Base-by-base conservation (phyloP, 2,797 vertebrate species). In the Clarias laeviceps region DNA sequence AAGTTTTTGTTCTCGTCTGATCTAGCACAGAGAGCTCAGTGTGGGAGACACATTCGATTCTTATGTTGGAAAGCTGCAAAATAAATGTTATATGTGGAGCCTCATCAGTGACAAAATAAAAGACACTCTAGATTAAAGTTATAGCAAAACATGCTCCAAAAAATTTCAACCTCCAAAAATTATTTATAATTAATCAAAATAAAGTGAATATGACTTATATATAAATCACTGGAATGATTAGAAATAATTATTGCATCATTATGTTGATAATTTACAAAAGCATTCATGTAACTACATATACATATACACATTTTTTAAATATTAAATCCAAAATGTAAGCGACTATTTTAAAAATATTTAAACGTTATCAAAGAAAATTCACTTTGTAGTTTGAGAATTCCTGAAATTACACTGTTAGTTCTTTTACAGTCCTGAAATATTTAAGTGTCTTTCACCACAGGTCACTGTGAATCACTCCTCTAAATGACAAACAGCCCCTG, bases 401-500 rank as follows among this genome's bases (percentile, higher is more conserved):
- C 20, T 70, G 8, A 70, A 40, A 22, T 70, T 45, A 70, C n/a
- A 56, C 50, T 54, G 45, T 50, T 73, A 24, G 37, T 5, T 74
- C 72, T 54, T 54, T 27, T 54, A 24, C 8, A 9, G 27, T 5
- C 27, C 24, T 56, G 15, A 45, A 77, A 32, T 32, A 32, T 76
- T 56, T 32, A 32, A 54, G 50, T 32, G 3, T 57, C 50, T 76
- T 76, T 57, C 17, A 18, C 7, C 15, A 78, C 29, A 32, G 0
- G 74, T 59, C 29, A 72, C 22, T 78, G 29, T 59, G 74, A 78
- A 54, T 59, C 22, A 24, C 37, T 72, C 34, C 20, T 72, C 5
- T n/a, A 61, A 37, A 50, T 65, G 78, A 66, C 61, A 80, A 80
- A 80, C 78, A 45, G 34, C 61, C 34, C 34, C 61, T 11, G 32